Base-by-base conservation (phyloP, 2,113 vertebrate species). In the Rhinopomastus cyanomelas region DNA sequence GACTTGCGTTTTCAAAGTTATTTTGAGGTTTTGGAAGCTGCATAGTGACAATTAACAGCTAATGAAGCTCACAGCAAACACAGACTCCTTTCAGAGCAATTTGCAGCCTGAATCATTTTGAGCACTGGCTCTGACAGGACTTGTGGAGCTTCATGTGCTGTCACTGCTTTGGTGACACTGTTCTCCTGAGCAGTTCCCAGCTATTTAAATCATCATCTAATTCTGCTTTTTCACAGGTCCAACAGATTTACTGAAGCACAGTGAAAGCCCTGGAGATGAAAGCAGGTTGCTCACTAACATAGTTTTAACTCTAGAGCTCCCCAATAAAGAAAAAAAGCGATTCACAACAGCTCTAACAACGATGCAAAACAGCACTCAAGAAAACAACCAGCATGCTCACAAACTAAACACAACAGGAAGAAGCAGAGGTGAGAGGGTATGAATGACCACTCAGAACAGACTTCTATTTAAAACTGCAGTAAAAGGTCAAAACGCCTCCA, bases 391-490 rank as follows among this genome's bases (percentile, higher is more conserved):
- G 91, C 94, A 96, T 95, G 95, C 94, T 57, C 92, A 90, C 77
- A 92, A 93, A 95, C 52, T 74, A 96, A 91, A 79, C 95, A 96
- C 87, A 88, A 96, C 83, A 95, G 93, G 94, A 94, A 97, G 92
- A 96, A 96, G 96, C 55, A 94, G 69, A 96, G 80, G 91, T 95
- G 96, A 95, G 76, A 85, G 92, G 76, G 87, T 88, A 92, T 78
- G 95, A 95, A 92, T 86, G 95, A 84, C 42, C 90, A 91, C 90
- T 89, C 80, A 87, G 94, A 95, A 95, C 57, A 94, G 95, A 68
- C 60, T 81, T 42, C 84, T 94, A 95, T 95, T 97, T 96, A 96
- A 42, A 97, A 97, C 46, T 97, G 97, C 97, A 97, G 97, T 97
- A 97, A 97, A 97, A 96, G 96, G 94, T 96, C 91, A 97, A 96